Evolutionary conservation across 2,113 vertebrate species (phyloP), one percentile per base, ranked within the genome.

Genomic region (Dinomys branickii): DNA sequence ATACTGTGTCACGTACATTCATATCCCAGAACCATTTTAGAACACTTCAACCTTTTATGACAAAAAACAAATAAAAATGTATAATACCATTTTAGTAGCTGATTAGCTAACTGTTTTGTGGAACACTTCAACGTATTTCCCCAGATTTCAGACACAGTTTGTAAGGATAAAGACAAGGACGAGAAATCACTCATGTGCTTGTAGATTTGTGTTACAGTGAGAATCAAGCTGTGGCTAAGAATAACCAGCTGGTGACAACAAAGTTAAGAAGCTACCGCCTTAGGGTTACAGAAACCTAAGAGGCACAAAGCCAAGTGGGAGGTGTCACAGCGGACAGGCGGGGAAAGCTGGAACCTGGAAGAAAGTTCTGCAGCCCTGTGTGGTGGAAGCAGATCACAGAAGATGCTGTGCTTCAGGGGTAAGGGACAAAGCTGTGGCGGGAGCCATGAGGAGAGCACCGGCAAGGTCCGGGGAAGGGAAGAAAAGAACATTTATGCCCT

Each of bases 401-500:
- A 35, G 19, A 80, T 44, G 10, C 47, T 84, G 35, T 26, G 6
- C 22, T 6, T 10, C 14, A 75, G 77, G 28, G 88, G 35, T 11
- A 3, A 67, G 41, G 65, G 88, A 28, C 3, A 12, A 2, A 58
- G 80, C 3, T 26, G 17, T 50, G 26, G 59, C 5, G 30, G 56
- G 56, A 59, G 54, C 73, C 10, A 35, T 6, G 22, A 85, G 75
- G 14, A 52, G 50, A 86, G 77, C 65, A 41, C 0, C 7, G 59
- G 86, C 91, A 91, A 85, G 94, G 94, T 95, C 90, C 92, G 47
- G 61, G 80, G 88, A 58, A 85, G 38, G 1, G 35, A 95, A 73
- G 78, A 59, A 95, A 90, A 91, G 84, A 85, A 80, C 47, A 65
- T 50, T 52, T 84, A 69, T 85, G 94, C 83, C 96, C 95, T 96